Evolutionary conservation across 2,888 invertebrate genomes (phyloP).

Genomic region (Synergus gifuensis): DNA sequence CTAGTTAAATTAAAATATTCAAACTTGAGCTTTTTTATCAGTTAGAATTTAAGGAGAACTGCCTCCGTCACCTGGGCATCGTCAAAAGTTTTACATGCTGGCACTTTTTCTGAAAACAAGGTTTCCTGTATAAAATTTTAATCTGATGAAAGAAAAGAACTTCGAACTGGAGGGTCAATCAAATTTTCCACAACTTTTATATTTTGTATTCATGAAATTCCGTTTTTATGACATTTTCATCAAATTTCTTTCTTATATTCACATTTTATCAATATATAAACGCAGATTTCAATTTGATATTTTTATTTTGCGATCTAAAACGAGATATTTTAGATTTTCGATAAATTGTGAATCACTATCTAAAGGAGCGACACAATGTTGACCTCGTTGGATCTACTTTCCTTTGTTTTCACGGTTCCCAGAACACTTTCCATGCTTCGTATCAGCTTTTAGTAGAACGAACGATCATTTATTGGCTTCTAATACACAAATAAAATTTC

Average conservation of each 20-base stretch:
- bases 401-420: slow-evolving; percentile 44
- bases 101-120: not conserved
- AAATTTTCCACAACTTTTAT: not conserved
- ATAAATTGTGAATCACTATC: not conserved
- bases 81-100: not conserved
- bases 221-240: no score
- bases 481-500: not conserved
- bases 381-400: not conserved
- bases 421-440: slow-evolving; percentile 14
- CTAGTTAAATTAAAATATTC: no score
- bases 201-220: not conserved
- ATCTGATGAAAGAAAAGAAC: not conserved
- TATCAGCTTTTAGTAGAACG: not conserved
- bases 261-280: not conserved
- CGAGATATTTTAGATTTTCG: not conserved
- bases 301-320: not conserved
- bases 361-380: not conserved
- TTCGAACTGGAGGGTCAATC: not conserved
- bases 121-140: not conserved
- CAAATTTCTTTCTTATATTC: not conserved
- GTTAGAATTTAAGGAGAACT: not conserved
- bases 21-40: no score
- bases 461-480: slow-evolving; percentile 9
- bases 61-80: not conserved
- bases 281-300: not conserved